Conservation (phyloP, 2,797 vertebrate species). For the Channa striata region DNA sequence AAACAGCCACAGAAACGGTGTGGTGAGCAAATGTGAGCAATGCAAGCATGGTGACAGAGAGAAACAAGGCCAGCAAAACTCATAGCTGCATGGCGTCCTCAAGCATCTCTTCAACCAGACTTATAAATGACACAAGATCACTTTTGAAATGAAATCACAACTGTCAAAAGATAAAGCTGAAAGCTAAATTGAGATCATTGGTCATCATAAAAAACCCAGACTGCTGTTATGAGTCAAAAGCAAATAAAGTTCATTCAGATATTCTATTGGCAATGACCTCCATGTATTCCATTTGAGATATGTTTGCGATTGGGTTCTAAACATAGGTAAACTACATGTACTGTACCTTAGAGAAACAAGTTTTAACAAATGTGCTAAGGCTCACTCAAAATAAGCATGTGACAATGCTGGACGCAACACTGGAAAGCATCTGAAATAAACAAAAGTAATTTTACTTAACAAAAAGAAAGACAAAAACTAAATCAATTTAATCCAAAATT, state of each 20-base stretch:
- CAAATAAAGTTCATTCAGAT: neutral
- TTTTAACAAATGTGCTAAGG: too few relatives aligned
- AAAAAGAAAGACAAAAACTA: too few relatives aligned
- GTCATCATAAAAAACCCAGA: neutral
- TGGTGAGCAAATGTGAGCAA: conserved; percentile 54
- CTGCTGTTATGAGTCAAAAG: neutral
- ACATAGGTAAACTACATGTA: neutral
- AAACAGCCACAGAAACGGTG: conserved; percentile 63
- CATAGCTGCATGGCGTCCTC: conserved; percentile 55
- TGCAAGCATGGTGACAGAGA: conserved; percentile 45
- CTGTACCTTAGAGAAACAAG: neutral
- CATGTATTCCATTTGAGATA: neutral
- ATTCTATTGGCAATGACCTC: neutral
- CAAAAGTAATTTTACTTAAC: too few relatives aligned
- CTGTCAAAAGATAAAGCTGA: neutral
- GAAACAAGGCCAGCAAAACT: conserved; percentile 24
- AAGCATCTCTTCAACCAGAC: conserved; percentile 14
- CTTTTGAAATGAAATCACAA: too few relatives aligned
- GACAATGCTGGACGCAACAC: neutral
- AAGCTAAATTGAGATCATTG: neutral
- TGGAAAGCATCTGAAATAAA: neutral
- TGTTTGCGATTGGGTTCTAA: neutral
- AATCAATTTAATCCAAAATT: neutral
- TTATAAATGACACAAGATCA: conserved; percentile 34
- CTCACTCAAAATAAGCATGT: neutral